Evolutionary conservation across 2,888 invertebrate species (phyloP).

Genomic region (Salpingus planirostris): DNA sequence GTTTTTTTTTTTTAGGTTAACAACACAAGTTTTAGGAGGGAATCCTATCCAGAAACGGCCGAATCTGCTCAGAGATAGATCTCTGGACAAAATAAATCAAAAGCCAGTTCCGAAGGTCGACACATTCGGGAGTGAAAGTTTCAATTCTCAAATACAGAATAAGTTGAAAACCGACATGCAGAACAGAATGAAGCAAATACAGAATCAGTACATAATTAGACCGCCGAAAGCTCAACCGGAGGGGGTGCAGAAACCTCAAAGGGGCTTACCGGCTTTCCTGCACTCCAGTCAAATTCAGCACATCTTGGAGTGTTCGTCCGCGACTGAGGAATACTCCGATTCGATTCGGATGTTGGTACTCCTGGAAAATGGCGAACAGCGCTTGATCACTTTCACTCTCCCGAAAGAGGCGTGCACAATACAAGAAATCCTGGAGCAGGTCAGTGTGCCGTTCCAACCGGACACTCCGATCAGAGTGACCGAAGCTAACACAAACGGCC

Average conservation of each 20-base stretch:
- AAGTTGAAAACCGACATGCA: no score
- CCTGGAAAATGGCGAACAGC: constrained; percentile 67
- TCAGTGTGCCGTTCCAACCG: constrained; percentile 59
- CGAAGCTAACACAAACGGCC: constrained; percentile 63
- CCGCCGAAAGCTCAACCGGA: constrained; percentile 21
- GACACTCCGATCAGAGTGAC: constrained; percentile 67
- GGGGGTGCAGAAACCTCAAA: constrained; percentile 21
- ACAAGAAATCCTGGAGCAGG: constrained; percentile 72
- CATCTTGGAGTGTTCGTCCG: constrained; percentile 41
- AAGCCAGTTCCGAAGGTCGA: no score
- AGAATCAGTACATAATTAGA: constrained; percentile 29
- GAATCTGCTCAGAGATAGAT: no score
- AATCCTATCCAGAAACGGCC: no score
- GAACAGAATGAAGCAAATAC: no score
- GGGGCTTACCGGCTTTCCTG: constrained; percentile 31
- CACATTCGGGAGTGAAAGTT: no score
- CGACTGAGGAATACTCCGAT: constrained; percentile 48
- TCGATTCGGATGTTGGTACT: constrained; percentile 75
- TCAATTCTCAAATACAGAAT: no score
- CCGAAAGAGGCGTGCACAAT: constrained; percentile 76
- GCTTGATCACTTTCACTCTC: constrained; percentile 72
- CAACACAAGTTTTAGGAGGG: no score
- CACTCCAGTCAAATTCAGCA: constrained; percentile 35
- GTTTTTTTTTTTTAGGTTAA: no score
- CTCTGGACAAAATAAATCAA: no score